Percentiles rank a stretch among this genome's conserved stretches.
Conservation (phyloP, 2,888 invertebrate genomes). For the Melanostoma scalare region DNA sequence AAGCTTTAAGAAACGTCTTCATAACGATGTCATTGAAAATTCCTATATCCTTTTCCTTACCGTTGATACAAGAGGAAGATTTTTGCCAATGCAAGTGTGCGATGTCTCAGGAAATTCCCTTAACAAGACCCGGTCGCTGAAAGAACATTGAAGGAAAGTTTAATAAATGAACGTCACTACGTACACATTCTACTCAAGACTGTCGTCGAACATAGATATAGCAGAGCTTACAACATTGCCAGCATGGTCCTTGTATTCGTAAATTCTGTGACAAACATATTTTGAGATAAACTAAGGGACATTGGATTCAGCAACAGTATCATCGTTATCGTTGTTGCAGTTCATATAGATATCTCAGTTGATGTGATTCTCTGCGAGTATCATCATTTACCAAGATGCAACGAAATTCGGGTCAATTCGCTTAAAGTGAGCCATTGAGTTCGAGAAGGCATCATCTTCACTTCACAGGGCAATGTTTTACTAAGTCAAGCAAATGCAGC, state of each 20-base stretch:
- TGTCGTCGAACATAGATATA: not conserved
- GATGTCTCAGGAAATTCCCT: conserved; percentile 2
- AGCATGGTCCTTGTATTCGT: conserved; percentile 19
- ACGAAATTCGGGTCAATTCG: conserved; percentile 47
- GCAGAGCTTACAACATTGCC: conserved; percentile 13
- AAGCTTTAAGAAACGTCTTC: too few species aligned
- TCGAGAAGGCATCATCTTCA: not conserved
- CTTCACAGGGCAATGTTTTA: conserved; percentile 50
- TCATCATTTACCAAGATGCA: conserved; percentile 35
- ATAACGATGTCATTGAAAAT: too few species aligned
- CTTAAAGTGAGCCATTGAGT: conserved; percentile 32
- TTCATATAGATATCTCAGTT: conserved; percentile 7
- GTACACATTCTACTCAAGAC: not conserved
- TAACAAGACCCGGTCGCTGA: not conserved
- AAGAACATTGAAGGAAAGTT: conserved; percentile 6
- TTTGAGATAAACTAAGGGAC: conserved; percentile 25
- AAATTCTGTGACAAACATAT: conserved; percentile 30
- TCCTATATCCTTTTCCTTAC: too few species aligned
- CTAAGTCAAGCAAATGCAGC: conserved; percentile 43
- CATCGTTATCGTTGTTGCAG: conserved; percentile 10
- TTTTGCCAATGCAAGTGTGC: not conserved
- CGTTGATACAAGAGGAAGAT: too few species aligned
- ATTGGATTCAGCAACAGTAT: conserved; percentile 28
- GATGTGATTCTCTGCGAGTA: conserved; percentile 5
- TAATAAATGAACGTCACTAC: not conserved